Evolutionary conservation across 1,140 invertebrate species (phyloP), one percentile per base, ranked within the genome.

Genomic region (Anoplophora glabripennis): DNA sequence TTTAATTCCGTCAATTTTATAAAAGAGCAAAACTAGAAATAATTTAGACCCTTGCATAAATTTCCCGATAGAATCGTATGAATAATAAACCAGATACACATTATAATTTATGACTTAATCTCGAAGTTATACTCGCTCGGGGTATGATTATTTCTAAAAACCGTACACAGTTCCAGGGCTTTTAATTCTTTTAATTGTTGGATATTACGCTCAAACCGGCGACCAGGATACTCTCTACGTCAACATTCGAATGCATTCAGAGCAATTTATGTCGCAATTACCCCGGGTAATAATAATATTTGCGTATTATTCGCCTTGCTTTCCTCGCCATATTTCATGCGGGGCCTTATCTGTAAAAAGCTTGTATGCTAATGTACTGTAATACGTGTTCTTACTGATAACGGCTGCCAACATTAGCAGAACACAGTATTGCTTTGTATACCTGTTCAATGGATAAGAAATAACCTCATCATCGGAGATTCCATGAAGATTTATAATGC

Each of bases 151-250:
- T 44, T 54, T 10, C 42, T 14, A 54, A 54, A 54, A 54, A 42
- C 38, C 52, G 52, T 34, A 44, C 21, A 7, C 11, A 54, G 52
- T 44, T 44, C 15, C 12, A 54, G 41, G 52, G 37, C 52, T 54
- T 54, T 54, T 54, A 36, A 37, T 54, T 33, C 52, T 28, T 54
- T 40, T 54, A 54, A 54, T 54, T 54, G 52, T 14, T 40, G 36
- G 34, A 44, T 44, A 54, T 54, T 33, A 54, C 52, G 52, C n/a
- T 49, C 42, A 21, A 54, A 14, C n/a, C 44, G 42, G 14, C 44
- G 17, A 33, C 52, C 37, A 38, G 12, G 15, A 40, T 38, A 28
- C 18, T 54, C 15, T 28, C 7, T 17, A 15, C 52, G 52, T 54
- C 52, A 54, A 40, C 52, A 54, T 42, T 54, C 52, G 52, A 44